These are phyloP conservation scores for Archocentrus centrarchus DNA, from an alignment of 2,113 vertebrate genomes.

Conservation along the genomic window DNA sequence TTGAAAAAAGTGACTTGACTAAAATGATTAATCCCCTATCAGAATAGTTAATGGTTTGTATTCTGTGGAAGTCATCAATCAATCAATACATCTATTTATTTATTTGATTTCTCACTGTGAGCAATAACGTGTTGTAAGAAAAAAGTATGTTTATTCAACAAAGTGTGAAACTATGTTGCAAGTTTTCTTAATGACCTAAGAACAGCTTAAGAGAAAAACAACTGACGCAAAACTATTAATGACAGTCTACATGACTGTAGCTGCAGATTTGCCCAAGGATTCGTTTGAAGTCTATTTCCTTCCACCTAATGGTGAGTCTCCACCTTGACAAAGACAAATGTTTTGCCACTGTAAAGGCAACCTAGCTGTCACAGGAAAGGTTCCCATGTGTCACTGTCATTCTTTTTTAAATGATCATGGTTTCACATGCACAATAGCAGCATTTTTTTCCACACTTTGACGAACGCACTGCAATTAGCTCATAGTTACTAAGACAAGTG, in stretches of 20 bases:
- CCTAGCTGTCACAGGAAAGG: background rate
- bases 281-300: background rate
- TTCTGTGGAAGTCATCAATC: background rate
- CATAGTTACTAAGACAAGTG: background rate
- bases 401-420: background rate
- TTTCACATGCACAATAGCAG: slow-evolving; percentile 16
- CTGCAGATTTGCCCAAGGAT: background rate
- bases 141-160: background rate
- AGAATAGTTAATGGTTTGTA: background rate
- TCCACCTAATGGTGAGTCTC: background rate
- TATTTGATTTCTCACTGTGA: background rate
- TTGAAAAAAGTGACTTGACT: background rate
- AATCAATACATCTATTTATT: rapidly evolving
- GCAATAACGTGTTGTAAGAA: background rate
- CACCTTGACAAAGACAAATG: background rate
- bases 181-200: background rate
- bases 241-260: background rate
- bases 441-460: slow-evolving; percentile 7
- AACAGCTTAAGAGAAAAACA: background rate
- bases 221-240: background rate
- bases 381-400: slow-evolving; percentile 3
- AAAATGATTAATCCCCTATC: background rate
- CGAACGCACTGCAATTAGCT: background rate
- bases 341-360: background rate
- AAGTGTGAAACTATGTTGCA: background rate